Conservation (phyloP, 2,797 vertebrate species). For the Molothrus aeneus region DNA sequence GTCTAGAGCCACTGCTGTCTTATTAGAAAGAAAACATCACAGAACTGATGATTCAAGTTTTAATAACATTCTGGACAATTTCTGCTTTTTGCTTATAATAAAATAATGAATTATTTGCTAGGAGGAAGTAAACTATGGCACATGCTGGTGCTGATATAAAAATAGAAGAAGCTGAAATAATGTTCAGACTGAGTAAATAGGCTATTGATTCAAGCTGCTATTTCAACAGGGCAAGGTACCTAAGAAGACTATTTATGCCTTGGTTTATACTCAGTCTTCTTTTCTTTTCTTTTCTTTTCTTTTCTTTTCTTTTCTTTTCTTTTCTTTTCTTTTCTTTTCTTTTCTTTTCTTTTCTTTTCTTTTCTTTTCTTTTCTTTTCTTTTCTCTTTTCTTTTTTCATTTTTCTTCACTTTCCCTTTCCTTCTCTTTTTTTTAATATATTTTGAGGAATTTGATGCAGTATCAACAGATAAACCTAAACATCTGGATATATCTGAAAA, state of each 20-base stretch:
- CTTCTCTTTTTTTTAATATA: fast-evolving
- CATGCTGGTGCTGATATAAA: background rate
- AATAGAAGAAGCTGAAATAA: background rate
- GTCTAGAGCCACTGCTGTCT: background rate
- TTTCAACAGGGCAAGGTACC: background rate
- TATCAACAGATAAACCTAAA: background rate
- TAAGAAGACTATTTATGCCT: background rate
- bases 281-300: too few relatives aligned
- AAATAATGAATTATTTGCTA: background rate
- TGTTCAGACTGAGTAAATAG: background rate
- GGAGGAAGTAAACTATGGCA: background rate
- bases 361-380: too few relatives aligned
- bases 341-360: background rate
- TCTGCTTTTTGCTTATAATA: background rate
- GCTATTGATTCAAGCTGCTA: background rate
- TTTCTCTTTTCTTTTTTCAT: too few relatives aligned
- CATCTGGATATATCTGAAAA: background rate
- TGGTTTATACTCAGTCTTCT: background rate
- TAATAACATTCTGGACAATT: background rate
- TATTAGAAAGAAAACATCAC: background rate
- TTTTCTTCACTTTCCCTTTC: too few relatives aligned
- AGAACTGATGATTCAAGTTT: background rate
- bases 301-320: too few relatives aligned
- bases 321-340: too few relatives aligned
- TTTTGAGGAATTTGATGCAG: background rate